These are phyloP conservation scores for Dolichotis patagonum DNA, from an alignment of 2,113 vertebrate species.

Conservation along the genomic window DNA sequence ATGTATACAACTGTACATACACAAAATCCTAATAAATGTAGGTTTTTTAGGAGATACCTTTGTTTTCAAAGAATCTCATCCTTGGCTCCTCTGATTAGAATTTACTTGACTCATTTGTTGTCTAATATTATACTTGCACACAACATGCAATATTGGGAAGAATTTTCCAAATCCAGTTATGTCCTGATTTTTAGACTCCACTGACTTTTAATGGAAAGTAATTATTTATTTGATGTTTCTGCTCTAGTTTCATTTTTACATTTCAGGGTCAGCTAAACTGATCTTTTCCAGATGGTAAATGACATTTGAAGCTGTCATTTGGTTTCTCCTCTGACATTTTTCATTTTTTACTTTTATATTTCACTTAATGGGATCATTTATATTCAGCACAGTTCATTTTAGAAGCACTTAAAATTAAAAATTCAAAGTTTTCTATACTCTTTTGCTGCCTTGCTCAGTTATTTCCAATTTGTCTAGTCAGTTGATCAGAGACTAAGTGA, in stretches of 20 bases:
- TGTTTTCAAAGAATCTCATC: neutral
- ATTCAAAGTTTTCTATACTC: constrained; percentile 39
- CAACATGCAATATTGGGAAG: neutral
- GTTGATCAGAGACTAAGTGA: constrained; percentile 53
- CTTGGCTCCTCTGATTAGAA: neutral
- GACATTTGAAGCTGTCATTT: constrained; percentile 69
- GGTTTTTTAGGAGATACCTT: neutral
- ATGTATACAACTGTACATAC: neutral
- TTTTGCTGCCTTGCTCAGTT: constrained; percentile 41
- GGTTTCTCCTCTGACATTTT: constrained; percentile 64
- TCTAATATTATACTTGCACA: constrained; percentile 3
- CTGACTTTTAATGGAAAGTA: constrained; percentile 51
- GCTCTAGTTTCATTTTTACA: constrained; percentile 37
- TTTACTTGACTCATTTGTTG: neutral
- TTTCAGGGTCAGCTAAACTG: constrained; percentile 61
- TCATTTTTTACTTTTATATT: constrained; percentile 65
- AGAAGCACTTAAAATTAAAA: constrained; percentile 72
- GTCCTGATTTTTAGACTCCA: constrained; percentile 19
- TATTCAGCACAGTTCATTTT: constrained; percentile 55
- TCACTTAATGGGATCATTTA: constrained; percentile 61
- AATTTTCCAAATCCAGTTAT: constrained; percentile 43
- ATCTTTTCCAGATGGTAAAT: constrained; percentile 62
- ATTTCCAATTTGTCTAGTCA: constrained; percentile 56
- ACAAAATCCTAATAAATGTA: neutral
- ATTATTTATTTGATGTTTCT: constrained; percentile 45